phyloP scores from a whole-genome alignment of 1,140 invertebrate genomes.

The Pissodes strobi region DNA sequence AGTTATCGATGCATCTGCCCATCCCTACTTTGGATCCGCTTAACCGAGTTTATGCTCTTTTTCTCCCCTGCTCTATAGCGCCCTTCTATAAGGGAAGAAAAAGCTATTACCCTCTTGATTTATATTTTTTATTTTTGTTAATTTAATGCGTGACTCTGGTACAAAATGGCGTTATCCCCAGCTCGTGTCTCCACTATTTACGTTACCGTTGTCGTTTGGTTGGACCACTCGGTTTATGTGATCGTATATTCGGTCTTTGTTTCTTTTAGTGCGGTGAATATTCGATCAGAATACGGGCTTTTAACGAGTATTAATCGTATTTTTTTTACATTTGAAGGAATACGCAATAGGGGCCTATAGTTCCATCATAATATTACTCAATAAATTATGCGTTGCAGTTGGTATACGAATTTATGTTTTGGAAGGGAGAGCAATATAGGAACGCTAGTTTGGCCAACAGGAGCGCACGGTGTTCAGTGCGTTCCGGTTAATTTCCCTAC shows the following conservation, averaged over 20 bases:
- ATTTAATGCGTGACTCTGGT: constrained; percentile 47
- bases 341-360: no score
- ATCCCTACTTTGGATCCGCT: constrained; percentile 35
- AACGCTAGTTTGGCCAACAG: no score
- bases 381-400: no score
- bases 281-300: no score
- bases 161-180: constrained; percentile 24
- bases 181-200: constrained; percentile 13
- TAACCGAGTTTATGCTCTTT: constrained; percentile 38
- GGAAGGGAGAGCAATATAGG: no score
- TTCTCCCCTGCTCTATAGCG: constrained; percentile 17
- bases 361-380: no score
- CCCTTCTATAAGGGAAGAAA: constrained; percentile 38
- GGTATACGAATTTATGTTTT: no score
- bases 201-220: background rate
- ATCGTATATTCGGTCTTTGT: constrained; percentile 3
- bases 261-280: background rate
- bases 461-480: no score
- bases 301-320: no score
- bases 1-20: no score
- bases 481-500: no score
- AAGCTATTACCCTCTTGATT: constrained; percentile 46
- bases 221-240: constrained; percentile 3
- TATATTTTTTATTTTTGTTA: constrained; percentile 50
- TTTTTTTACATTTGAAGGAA: no score